Evolutionary conservation across 2,888 invertebrate genomes (phyloP).

Genomic region (Drepana falcataria): DNA sequence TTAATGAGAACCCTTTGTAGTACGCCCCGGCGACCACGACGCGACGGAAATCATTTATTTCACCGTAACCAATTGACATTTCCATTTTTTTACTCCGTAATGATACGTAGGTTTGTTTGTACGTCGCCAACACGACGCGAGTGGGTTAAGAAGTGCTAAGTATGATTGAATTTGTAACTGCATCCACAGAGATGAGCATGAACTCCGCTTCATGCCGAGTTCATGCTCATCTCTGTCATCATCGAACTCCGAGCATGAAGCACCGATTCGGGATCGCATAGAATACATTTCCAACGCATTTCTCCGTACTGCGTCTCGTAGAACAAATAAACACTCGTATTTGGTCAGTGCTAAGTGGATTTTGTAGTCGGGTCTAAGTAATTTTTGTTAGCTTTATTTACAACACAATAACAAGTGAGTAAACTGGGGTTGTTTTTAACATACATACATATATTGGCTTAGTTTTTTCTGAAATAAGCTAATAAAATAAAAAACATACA

Average conservation of each 20-base stretch:
- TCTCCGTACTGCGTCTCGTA: neutral
- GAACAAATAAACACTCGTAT: neutral
- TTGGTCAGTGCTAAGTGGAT: neutral
- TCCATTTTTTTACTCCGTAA: constrained; percentile 42
- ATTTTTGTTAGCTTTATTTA: neutral
- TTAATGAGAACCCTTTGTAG: constrained; percentile 69
- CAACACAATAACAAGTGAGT: too few relatives aligned
- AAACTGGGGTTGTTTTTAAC: too few relatives aligned
- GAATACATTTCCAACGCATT: neutral
- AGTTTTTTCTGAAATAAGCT: too few relatives aligned
- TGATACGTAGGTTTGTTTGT: constrained; percentile 43
- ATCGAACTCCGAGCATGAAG: neutral
- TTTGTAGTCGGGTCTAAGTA: neutral
- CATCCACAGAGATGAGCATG: neutral
- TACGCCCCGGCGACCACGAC: constrained; percentile 37
- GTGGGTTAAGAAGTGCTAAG: constrained; percentile 3
- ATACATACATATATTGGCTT: too few relatives aligned
- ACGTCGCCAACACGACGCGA: constrained; percentile 28
- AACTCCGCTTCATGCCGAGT: too few relatives aligned
- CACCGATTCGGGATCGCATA: neutral
- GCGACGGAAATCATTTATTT: constrained; percentile 67
- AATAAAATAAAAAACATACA: too few relatives aligned
- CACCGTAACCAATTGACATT: constrained; percentile 61
- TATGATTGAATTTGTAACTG: neutral
- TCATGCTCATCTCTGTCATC: too few relatives aligned